Percentiles rank a stretch among this genome's conserved stretches.
Evolutionary conservation across 2,888 invertebrate species (phyloP).

Genomic region (Malacosoma neustria): DNA sequence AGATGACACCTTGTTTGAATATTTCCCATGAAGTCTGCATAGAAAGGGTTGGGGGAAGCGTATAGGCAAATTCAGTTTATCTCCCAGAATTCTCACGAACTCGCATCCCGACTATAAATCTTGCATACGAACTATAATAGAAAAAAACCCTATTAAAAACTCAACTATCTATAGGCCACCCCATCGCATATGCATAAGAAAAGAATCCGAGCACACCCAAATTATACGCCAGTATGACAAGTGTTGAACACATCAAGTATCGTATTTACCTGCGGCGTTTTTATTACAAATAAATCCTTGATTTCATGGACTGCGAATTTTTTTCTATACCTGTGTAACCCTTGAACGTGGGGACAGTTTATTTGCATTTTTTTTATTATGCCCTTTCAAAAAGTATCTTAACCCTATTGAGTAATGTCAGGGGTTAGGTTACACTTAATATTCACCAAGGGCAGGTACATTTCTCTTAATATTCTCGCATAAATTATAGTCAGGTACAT

Average conservation of each 20-base stretch:
- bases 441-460: conserved; percentile 76
- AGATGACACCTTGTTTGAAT: conserved; percentile 76
- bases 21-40: conserved; percentile 65
- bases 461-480: conserved; percentile 74
- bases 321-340: conserved; percentile 53
- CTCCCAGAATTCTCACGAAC: conserved; percentile 67
- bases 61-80: conserved; percentile 74
- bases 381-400: conserved; percentile 71
- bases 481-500: conserved; percentile 77
- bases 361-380: conserved; percentile 75
- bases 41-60: conserved; percentile 63
- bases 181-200: conserved; percentile 67
- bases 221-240: conserved; percentile 71
- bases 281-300: conserved; percentile 29
- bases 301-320: conserved; percentile 58
- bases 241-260: conserved; percentile 49
- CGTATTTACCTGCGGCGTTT: conserved; percentile 19
- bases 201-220: conserved; percentile 57
- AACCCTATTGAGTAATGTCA: conserved; percentile 73
- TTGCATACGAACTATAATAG: conserved; percentile 61
- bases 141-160: conserved; percentile 69
- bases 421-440: conserved; percentile 76
- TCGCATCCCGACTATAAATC: conserved; percentile 68
- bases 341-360: conserved; percentile 65
- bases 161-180: conserved; percentile 63